Percentiles rank a stretch among this genome's conserved stretches.
phyloP scores from a whole-genome alignment of 2,797 vertebrate genomes.

The Gobionotothen gibberifrons region DNA sequence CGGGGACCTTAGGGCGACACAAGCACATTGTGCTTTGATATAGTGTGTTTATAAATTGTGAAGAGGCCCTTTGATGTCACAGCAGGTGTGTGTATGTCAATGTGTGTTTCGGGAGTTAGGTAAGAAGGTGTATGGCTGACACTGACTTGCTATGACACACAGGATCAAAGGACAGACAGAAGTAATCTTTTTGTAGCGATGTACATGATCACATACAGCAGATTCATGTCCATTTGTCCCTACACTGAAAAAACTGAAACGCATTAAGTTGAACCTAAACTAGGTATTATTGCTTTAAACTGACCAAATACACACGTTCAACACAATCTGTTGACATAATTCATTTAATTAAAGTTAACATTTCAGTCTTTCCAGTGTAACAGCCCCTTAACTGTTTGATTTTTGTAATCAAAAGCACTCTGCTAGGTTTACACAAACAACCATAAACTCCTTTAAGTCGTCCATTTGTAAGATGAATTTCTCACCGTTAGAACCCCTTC shows the following conservation, averaged over 20 bases:
- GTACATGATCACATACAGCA: constrained; percentile 24
- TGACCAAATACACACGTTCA: too few species aligned
- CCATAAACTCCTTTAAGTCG: too few species aligned
- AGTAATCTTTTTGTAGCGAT: constrained; percentile 12
- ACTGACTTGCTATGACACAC: constrained; percentile 27
- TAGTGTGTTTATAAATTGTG: constrained; percentile 43
- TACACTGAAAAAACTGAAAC: not conserved
- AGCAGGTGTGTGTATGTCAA: not conserved
- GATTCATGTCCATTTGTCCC: not conserved
- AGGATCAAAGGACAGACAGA: constrained; percentile 60
- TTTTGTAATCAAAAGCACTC: too few species aligned
- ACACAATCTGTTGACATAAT: too few species aligned
- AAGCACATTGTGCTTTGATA: constrained; percentile 38
- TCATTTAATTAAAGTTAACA: too few species aligned
- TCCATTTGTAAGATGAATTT: too few species aligned
- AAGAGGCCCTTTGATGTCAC: constrained; percentile 44
- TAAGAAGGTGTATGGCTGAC: constrained; percentile 7
- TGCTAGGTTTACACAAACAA: too few species aligned
- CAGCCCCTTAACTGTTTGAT: too few species aligned
- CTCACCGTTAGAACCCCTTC: too few species aligned
- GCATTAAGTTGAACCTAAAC: too few species aligned
- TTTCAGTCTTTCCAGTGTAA: too few species aligned
- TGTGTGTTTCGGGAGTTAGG: constrained; percentile 12
- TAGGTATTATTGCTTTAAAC: too few species aligned
- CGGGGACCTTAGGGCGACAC: constrained; percentile 7